These are phyloP conservation scores for Brenthis hecate DNA, from an alignment of 2,888 invertebrate species.

Conservation along the genomic window DNA sequence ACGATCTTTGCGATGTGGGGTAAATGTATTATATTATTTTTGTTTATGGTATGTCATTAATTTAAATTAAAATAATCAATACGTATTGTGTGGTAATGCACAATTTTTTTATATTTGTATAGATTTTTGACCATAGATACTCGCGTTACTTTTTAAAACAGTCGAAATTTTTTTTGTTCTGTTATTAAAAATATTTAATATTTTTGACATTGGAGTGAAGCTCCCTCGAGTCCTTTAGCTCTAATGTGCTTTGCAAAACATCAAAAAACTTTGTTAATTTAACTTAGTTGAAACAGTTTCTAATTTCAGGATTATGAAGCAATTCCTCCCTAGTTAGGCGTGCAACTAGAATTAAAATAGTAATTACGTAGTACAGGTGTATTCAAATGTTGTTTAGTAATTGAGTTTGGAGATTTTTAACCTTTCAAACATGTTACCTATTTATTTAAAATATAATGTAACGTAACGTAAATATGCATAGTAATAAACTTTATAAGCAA, in stretches of 20 bases:
- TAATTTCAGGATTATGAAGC: slow-evolving; percentile 41
- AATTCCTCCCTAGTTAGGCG: slow-evolving; percentile 36
- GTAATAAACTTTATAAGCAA: slow-evolving; percentile 1
- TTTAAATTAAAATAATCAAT: neutral
- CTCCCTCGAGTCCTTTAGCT: slow-evolving; percentile 33
- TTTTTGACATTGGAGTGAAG: slow-evolving; percentile 25
- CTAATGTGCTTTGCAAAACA: slow-evolving; percentile 34
- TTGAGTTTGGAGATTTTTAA: slow-evolving; percentile 14
- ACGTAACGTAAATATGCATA: slow-evolving; percentile 9
- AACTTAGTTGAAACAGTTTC: slow-evolving; percentile 40
- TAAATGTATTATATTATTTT: slow-evolving; percentile 18
- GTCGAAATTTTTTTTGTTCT: no score
- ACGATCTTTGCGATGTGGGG: slow-evolving; percentile 26
- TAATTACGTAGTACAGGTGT: slow-evolving; percentile 43
- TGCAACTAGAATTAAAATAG: slow-evolving; percentile 39
- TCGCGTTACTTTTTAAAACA: no score
- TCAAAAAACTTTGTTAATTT: slow-evolving; percentile 42
- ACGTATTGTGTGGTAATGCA: no score
- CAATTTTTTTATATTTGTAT: no score
- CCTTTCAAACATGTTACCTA: slow-evolving; percentile 3
- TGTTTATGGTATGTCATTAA: neutral
- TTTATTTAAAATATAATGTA: slow-evolving; percentile 4
- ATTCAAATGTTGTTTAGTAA: slow-evolving; percentile 29
- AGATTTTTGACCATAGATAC: no score
- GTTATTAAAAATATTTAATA: neutral